Conservation (phyloP, 2,797 vertebrate genomes). For the Morus bassanus region DNA sequence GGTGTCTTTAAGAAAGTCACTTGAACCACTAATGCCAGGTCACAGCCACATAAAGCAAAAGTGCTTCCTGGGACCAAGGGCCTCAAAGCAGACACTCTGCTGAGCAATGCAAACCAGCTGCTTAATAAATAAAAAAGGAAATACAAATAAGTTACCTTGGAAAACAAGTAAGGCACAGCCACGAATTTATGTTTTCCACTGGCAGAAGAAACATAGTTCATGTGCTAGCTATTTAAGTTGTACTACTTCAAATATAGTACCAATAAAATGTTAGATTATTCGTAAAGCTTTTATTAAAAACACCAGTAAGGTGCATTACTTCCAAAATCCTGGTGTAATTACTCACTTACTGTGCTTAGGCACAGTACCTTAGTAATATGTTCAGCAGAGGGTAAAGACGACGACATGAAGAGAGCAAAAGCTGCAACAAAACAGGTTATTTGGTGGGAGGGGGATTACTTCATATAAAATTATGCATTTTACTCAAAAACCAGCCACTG, state of each 20-base stretch:
- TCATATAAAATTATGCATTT: background rate
- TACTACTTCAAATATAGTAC: background rate
- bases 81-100: background rate
- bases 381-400: background rate
- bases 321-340: background rate
- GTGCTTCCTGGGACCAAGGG: background rate
- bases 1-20: background rate
- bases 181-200: background rate
- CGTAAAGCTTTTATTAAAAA: background rate
- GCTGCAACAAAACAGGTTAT: background rate
- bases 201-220: background rate
- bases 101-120: background rate
- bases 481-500: background rate
- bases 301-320: background rate
- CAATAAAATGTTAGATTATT: background rate
- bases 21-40: background rate
- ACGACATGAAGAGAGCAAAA: background rate
- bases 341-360: background rate
- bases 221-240: background rate
- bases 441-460: background rate
- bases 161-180: background rate
- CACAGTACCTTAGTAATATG: background rate
- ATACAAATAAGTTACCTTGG: background rate
- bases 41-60: background rate
- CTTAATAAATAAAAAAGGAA: background rate